Percentiles rank a stretch among this genome's conserved stretches.
Evolutionary conservation across 1,140 invertebrate species (phyloP).

Genomic region (Pseudachorutes palmiensis): DNA sequence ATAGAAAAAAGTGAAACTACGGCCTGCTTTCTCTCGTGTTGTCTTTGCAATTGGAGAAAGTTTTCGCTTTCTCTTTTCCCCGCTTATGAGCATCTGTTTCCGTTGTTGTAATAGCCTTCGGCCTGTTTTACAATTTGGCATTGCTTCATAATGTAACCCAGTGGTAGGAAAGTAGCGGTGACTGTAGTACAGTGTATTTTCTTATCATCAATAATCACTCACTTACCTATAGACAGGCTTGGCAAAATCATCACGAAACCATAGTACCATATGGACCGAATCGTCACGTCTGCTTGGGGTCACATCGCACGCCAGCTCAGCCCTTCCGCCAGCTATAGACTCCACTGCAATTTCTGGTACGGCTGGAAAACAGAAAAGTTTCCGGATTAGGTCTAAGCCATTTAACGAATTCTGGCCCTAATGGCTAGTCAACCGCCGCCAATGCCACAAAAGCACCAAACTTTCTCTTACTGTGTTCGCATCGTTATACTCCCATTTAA

Average conservation of each 20-base stretch:
- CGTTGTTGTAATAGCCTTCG: no score
- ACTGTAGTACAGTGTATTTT: no score
- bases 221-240: slow-evolving; percentile 76
- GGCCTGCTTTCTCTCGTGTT: no score
- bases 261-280: slow-evolving; percentile 79
- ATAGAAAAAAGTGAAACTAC: no score
- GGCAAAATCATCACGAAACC: slow-evolving; percentile 76
- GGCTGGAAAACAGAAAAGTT: slow-evolving; percentile 41
- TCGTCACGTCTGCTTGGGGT: slow-evolving; percentile 62
- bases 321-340: slow-evolving; percentile 69
- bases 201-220: background rate
- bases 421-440: background rate
- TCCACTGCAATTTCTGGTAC: slow-evolving; percentile 62
- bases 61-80: no score
- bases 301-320: slow-evolving; percentile 75
- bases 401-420: background rate
- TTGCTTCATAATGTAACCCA: no score
- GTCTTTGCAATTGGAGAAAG: no score
- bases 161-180: no score
- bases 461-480: no score
- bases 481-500: background rate
- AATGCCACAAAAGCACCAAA: background rate
- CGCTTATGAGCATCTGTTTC: no score
- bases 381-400: background rate
- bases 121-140: no score